These are phyloP conservation scores for Cyclophora albipunctata DNA, from an alignment of 2,888 invertebrate genomes.

Conservation along the genomic window DNA sequence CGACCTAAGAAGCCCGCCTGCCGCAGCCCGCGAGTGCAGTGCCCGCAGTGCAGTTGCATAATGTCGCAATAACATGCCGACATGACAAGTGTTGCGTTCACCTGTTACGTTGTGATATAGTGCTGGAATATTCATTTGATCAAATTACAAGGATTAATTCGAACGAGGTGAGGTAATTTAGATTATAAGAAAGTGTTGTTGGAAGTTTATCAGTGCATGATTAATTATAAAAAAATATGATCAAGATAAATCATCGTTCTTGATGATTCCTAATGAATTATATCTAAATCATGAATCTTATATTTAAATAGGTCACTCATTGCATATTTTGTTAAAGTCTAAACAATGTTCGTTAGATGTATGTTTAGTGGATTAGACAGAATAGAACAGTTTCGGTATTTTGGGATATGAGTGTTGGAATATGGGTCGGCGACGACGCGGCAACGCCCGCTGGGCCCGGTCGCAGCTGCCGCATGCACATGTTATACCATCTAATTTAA, in stretches of 20 bases:
- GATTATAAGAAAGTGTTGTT: too few relatives aligned
- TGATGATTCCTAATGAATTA: too few relatives aligned
- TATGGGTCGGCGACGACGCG: slow-evolving; percentile 62
- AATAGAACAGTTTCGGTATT: slow-evolving; percentile 53
- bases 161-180: neutral
- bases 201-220: too few relatives aligned
- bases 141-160: slow-evolving; percentile 15
- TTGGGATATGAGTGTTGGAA: slow-evolving; percentile 65
- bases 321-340: too few relatives aligned
- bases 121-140: slow-evolving; percentile 4
- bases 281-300: too few relatives aligned
- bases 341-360: too few relatives aligned
- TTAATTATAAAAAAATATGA: too few relatives aligned
- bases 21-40: slow-evolving; percentile 40
- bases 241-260: too few relatives aligned
- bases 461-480: slow-evolving; percentile 56
- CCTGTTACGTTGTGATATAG: slow-evolving; percentile 21
- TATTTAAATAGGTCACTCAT: too few relatives aligned
- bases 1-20: slow-evolving; percentile 10
- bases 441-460: slow-evolving; percentile 70
- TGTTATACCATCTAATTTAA: slow-evolving; percentile 20
- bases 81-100: slow-evolving; percentile 27
- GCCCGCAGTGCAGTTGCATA: slow-evolving; percentile 40
- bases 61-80: slow-evolving; percentile 23
- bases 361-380: too few relatives aligned